Base-by-base conservation (phyloP, 2,113 vertebrate species). In the Proteles cristata region DNA sequence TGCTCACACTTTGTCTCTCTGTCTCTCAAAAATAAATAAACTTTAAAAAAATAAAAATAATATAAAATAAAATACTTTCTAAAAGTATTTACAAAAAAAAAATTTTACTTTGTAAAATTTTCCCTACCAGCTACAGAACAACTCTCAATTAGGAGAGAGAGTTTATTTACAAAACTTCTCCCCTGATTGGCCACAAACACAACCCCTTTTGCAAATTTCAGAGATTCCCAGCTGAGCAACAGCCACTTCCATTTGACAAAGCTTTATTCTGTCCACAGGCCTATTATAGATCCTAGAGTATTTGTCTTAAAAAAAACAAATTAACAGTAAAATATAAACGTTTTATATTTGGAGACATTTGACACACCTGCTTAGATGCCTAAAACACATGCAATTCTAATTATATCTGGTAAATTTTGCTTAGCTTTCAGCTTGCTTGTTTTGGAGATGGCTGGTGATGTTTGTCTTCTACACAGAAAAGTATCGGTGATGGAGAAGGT, bases 131-230 rank as follows among this genome's bases (percentile, higher is more conserved):
- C 97, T 98, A 98, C 98, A 97, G 84, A 55, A 82, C 97, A 98
- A 90, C 90, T 98, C 97, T 98, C 96, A 92, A 58, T 98, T 98
- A 97, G 96, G 95, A 85, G 86, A 96, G 97, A 97, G 96, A 96
- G 96, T 98, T 98, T 98, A 96, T 98, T 98, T 98, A 95, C 98
- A 98, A 98, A 98, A 95, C 96, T 88, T 98, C 93, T 98, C 96
- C 97, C 95, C 95, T 96, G 93, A 96, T 95, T 97, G 88, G 97
- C 96, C 98, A 93, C 92, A 97, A 98, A 97, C 91, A 81, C 88
- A 98, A 94, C 92, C 74, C 92, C 96, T 98, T 97, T 97, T 97
- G 98, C 97, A 97, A 96, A 98, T 98, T 97, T 98, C 97, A 93
- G 89, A 97, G 97, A 98, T 98, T 98, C 94, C 96, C 98, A 98